Percentiles rank a stretch among this genome's conserved stretches.
Conservation (phyloP, 2,113 vertebrate genomes). For the Ammodytes dubius region DNA sequence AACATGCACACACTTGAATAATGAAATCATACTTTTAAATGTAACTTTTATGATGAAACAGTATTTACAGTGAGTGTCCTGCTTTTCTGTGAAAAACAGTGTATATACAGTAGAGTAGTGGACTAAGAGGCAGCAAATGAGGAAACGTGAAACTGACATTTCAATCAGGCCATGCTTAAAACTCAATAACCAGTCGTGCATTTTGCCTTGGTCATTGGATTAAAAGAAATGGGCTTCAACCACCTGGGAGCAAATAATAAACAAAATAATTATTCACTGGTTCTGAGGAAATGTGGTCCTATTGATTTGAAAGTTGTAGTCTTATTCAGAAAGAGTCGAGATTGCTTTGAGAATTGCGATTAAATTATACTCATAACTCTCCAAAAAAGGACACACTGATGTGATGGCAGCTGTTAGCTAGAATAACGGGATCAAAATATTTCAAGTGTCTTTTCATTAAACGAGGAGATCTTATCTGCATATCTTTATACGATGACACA, state of each 20-base stretch:
- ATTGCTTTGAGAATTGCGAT: not conserved
- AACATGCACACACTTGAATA: slow-evolving; percentile 35
- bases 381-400: not conserved
- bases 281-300: not conserved
- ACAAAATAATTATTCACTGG: not conserved
- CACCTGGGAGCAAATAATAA: not conserved
- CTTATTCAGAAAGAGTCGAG: not conserved
- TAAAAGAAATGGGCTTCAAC: not conserved
- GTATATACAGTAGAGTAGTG: too few relatives aligned
- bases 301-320: slow-evolving; percentile 4
- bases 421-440: not conserved
- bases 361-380: not conserved
- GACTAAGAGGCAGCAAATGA: not conserved
- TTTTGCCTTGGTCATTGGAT: not conserved
- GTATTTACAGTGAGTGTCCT: not conserved
- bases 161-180: slow-evolving; percentile 1
- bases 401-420: not conserved
- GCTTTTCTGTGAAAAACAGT: not conserved
- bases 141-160: not conserved
- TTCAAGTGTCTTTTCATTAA: not conserved
- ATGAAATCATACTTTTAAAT: slow-evolving; percentile 38
- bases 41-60: slow-evolving; percentile 3
- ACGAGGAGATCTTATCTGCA: not conserved
- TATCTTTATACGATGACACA: not conserved
- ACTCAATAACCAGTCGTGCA: not conserved